These are phyloP conservation scores for Agrotis puta DNA, from an alignment of 2,888 invertebrate species.

Conservation along the genomic window DNA sequence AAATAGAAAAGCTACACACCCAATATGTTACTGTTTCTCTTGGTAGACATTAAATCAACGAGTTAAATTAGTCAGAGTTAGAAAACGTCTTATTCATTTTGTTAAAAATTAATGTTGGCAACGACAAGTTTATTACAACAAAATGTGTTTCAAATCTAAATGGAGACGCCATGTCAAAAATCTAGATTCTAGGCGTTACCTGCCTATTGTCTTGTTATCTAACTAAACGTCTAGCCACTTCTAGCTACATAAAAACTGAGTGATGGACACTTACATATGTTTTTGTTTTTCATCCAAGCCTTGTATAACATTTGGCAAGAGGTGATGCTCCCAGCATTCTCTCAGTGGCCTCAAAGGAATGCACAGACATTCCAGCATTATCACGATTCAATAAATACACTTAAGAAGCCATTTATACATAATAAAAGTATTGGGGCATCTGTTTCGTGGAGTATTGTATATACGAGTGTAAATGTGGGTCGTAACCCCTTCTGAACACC, in stretches of 20 bases:
- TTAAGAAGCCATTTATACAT: constrained; percentile 75
- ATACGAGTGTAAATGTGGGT: constrained; percentile 66
- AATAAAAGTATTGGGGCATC: constrained; percentile 79
- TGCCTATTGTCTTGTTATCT: constrained; percentile 36
- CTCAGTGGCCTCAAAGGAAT: constrained; percentile 33
- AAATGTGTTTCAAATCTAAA: neutral
- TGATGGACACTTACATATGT: constrained; percentile 49
- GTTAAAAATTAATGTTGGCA: constrained; percentile 8
- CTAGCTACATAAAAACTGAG: constrained; percentile 24
- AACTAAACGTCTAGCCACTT: constrained; percentile 19
- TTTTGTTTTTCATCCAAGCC: constrained; percentile 34
- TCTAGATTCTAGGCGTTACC: neutral
- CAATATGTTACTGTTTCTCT: constrained; percentile 25
- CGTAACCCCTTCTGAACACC: constrained; percentile 69
- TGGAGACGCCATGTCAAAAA: neutral
- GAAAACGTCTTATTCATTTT: constrained; percentile 15
- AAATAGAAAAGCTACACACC: constrained; percentile 21
- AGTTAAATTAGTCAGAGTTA: constrained; percentile 6
- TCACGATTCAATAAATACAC: constrained; percentile 61
- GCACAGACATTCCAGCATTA: constrained; percentile 59
- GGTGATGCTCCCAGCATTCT: constrained; percentile 33
- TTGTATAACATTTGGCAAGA: constrained; percentile 57
- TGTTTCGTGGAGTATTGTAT: constrained; percentile 73
- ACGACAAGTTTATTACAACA: constrained; percentile 19
- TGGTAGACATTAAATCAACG: constrained; percentile 18